Percentiles rank a stretch among this genome's conserved stretches.
Evolutionary conservation across 2,888 invertebrate genomes (phyloP).

Genomic region (Oscheius myriophilus): DNA sequence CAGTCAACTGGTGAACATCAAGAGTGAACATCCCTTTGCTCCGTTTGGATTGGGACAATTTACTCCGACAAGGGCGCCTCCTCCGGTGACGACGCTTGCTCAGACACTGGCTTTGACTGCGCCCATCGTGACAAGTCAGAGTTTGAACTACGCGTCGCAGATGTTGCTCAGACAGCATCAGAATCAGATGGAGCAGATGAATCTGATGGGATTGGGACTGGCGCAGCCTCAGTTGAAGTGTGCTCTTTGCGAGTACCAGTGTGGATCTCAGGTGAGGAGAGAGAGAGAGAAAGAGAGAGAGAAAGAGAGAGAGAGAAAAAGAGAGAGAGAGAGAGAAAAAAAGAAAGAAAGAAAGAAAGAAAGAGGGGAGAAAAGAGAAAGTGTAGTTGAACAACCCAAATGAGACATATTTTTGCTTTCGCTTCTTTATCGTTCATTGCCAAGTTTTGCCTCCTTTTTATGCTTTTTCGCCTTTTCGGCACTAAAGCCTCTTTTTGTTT

Average conservation of each 20-base stretch:
- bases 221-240: constrained; percentile 41
- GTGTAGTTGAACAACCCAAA: no score
- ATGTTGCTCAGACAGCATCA: constrained; percentile 50
- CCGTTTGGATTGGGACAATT: constrained; percentile 15
- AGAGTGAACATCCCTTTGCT: neutral
- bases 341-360: no score
- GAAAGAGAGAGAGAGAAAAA: no score
- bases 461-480: no score
- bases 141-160: constrained; percentile 49
- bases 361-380: no score
- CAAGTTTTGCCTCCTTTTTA: no score
- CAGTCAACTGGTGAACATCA: constrained; percentile 1
- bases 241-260: constrained; percentile 48
- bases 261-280: constrained; percentile 18
- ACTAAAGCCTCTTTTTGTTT: no score
- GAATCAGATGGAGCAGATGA: constrained; percentile 34
- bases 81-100: constrained; percentile 33
- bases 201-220: constrained; percentile 28
- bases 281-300: no score
- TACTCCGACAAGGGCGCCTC: constrained; percentile 12
- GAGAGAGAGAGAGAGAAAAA: no score
- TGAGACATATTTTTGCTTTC: no score
- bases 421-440: no score
- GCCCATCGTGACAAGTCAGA: constrained; percentile 42
- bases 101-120: constrained; percentile 39